Evolutionary conservation across 2,113 vertebrate species (phyloP).

Genomic region (Malurus alboscapulatus): DNA sequence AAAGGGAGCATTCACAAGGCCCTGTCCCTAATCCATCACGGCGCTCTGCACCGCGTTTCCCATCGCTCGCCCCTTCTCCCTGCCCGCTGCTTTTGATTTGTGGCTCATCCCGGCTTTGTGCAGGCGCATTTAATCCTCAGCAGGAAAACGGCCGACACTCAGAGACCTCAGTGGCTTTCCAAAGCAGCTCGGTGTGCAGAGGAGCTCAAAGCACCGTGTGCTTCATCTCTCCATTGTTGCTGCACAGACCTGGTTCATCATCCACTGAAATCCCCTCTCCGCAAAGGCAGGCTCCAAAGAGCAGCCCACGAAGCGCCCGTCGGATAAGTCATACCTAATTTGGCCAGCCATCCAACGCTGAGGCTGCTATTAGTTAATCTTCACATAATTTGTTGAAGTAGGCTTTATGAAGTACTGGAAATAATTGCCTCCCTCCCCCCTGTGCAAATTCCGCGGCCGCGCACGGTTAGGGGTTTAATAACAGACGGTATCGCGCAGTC

Average conservation of each 20-base stretch:
- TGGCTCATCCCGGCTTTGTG: background rate
- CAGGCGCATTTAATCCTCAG: background rate
- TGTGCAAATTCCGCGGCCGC: background rate
- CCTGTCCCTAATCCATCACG: constrained; percentile 40
- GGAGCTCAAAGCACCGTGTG: background rate
- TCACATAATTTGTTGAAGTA: constrained; percentile 45
- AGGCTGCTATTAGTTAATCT: constrained; percentile 52
- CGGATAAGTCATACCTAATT: constrained; percentile 41
- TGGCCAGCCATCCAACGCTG: background rate
- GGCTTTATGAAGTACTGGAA: constrained; percentile 50
- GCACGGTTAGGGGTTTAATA: constrained; percentile 39
- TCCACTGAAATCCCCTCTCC: background rate
- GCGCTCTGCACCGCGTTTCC: background rate
- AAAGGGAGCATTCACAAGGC: constrained; percentile 11
- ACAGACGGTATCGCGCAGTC: constrained; percentile 2
- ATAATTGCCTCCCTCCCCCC: constrained; percentile 2
- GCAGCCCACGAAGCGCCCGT: background rate
- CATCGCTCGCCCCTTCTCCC: background rate
- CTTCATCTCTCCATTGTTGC: background rate
- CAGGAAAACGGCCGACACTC: background rate
- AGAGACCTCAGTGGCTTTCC: background rate
- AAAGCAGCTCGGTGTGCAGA: background rate
- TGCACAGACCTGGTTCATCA: background rate
- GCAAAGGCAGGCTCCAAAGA: background rate
- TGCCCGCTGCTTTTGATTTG: background rate